Percentiles rank a stretch among this genome's conserved stretches.
These are phyloP conservation scores for Phataginus tetradactyla DNA, from an alignment of 2,797 vertebrate species.

Conservation along the genomic window DNA sequence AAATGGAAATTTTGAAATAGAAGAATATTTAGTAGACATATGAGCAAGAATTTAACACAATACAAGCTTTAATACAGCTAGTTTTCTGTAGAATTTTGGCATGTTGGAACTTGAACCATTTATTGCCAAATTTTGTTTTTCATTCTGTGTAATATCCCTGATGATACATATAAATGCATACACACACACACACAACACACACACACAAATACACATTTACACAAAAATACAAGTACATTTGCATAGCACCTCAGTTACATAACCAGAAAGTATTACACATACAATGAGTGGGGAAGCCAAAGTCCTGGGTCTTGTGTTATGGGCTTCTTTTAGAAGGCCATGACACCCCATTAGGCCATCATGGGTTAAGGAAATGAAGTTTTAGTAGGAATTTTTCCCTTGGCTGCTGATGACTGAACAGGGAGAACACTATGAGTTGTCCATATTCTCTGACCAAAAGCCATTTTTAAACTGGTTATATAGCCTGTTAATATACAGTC, in stretches of 20 bases:
- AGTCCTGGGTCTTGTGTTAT: not conserved
- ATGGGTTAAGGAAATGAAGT: not conserved
- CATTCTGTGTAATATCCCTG: not conserved
- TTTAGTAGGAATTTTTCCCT: not conserved
- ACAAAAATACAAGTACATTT: not conserved
- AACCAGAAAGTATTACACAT: not conserved
- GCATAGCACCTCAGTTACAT: not conserved
- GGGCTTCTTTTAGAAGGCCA: not conserved
- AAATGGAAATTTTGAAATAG: not conserved
- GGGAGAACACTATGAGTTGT: not conserved
- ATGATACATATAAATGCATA: not conserved
- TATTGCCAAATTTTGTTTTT: conserved; percentile 9
- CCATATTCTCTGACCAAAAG: conserved; percentile 8
- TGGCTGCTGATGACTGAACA: not conserved
- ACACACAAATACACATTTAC: not conserved
- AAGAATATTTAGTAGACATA: not conserved
- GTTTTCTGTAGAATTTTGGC: conserved; percentile 29
- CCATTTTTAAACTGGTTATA: not conserved
- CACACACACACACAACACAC: not conserved
- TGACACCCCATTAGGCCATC: not conserved
- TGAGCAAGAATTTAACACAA: not conserved
- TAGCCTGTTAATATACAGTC: conserved; percentile 1
- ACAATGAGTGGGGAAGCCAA: not conserved
- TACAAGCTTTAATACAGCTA: conserved; percentile 12
- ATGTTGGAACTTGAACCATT: conserved; percentile 20